A percentile compares a stretch with the other conserved stretches of the same genome.
phyloP scores from a whole-genome alignment of 2,113 vertebrate species.

The Nymphicus hollandicus region DNA sequence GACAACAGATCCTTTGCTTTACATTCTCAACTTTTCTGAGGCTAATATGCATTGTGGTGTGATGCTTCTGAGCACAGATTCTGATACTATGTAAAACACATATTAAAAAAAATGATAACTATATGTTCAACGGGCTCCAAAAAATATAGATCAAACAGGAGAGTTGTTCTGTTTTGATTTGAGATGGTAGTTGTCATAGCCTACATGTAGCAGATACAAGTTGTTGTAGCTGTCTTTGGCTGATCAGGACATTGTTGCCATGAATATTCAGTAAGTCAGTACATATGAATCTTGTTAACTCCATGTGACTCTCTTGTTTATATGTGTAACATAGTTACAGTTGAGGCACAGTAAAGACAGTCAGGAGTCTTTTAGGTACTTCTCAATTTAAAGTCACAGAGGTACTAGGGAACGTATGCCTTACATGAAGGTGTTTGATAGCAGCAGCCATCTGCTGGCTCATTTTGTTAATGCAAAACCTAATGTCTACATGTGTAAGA shows the following conservation, averaged over 20 bases:
- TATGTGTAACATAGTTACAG: not conserved
- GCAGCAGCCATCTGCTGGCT: not conserved
- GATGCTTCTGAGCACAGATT: not conserved
- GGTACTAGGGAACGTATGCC: not conserved
- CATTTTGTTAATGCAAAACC: not conserved
- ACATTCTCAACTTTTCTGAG: not conserved
- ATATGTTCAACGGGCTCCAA: not conserved
- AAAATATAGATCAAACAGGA: not conserved
- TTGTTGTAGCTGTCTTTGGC: not conserved
- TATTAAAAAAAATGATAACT: not conserved
- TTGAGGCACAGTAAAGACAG: not conserved
- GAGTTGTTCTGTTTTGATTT: not conserved
- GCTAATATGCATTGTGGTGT: rapidly evolving
- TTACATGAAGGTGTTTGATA: not conserved
- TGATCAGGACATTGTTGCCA: not conserved
- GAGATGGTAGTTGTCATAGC: not conserved
- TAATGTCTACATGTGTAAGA: not conserved
- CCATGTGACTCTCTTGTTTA: not conserved
- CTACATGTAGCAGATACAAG: not conserved
- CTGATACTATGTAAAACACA: not conserved
- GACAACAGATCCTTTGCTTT: not conserved
- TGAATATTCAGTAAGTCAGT: not conserved
- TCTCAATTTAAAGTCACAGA: not conserved
- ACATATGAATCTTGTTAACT: not conserved
- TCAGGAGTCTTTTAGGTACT: not conserved